These are phyloP conservation scores for Standfussiana lucernea DNA, from an alignment of 2,888 invertebrate species.

Conservation along the genomic window DNA sequence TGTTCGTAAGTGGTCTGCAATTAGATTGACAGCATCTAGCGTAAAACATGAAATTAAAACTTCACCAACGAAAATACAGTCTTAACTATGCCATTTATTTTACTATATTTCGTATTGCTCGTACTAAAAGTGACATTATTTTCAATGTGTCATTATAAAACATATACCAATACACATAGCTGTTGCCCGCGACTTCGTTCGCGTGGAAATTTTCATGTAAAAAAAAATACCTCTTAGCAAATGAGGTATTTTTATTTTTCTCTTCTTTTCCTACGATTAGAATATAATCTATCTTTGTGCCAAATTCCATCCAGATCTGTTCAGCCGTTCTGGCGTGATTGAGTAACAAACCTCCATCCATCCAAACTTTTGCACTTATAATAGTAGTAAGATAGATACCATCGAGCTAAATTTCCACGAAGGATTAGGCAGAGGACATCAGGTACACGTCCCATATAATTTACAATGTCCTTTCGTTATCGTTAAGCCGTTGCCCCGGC, in stretches of 20 bases:
- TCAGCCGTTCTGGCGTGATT: background rate
- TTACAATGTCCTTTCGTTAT: too few species aligned
- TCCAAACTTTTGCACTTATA: background rate
- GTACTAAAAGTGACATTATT: background rate
- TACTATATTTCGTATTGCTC: background rate
- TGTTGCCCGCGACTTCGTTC: background rate
- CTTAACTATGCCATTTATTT: background rate
- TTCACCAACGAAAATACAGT: background rate
- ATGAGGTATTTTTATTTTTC: too few species aligned
- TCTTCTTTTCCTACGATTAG: too few species aligned
- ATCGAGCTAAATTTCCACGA: background rate
- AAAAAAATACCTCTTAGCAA: background rate
- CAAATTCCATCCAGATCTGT: background rate
- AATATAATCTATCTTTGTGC: background rate
- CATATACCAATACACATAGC: background rate
- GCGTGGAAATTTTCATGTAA: background rate
- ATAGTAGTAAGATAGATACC: background rate
- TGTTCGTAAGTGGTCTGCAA: slow-evolving; percentile 10
- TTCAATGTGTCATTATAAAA: background rate
- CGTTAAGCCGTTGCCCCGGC: too few species aligned
- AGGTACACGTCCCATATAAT: too few species aligned
- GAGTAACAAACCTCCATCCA: background rate
- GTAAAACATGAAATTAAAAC: slow-evolving; percentile 13
- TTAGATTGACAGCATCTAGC: slow-evolving; percentile 2
- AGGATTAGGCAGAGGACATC: too few species aligned